Percentiles rank a stretch among this genome's conserved stretches.
Evolutionary conservation across 2,113 vertebrate species (phyloP).

Genomic region (Echinops telfairi): DNA sequence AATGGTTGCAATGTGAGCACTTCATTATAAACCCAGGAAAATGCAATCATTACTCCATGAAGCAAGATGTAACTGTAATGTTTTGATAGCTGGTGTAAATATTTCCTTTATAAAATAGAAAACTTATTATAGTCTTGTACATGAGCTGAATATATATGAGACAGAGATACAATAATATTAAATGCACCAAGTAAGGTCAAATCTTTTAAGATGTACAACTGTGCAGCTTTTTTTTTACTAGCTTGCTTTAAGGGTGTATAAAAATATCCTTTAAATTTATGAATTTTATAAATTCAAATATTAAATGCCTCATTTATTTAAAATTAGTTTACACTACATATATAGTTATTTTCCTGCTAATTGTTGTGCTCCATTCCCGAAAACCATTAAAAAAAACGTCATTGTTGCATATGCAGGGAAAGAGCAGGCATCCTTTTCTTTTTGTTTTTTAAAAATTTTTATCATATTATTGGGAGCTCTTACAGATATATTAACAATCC

Average conservation of each 20-base stretch:
- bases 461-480: no score
- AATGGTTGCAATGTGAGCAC: background rate
- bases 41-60: background rate
- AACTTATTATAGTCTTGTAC: background rate
- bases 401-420: background rate
- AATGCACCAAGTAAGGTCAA: background rate
- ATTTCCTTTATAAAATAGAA: conserved; percentile 45
- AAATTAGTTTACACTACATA: conserved; percentile 12
- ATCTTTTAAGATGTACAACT: background rate
- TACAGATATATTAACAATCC: no score
- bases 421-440: background rate
- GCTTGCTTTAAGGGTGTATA: background rate
- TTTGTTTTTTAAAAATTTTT: no score
- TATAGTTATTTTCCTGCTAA: background rate
- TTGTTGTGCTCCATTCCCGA: background rate
- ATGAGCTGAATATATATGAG: conserved; percentile 9
- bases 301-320: conserved; percentile 42
- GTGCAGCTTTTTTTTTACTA: background rate
- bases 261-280: conserved; percentile 29
- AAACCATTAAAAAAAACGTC: background rate
- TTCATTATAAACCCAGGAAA: background rate
- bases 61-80: background rate
- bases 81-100: background rate
- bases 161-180: conserved; percentile 6
- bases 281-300: conserved; percentile 44